Evolutionary conservation across 2,888 invertebrate genomes (phyloP), one percentile per base, ranked within the genome.

Genomic region (Athetis lepigone): DNA sequence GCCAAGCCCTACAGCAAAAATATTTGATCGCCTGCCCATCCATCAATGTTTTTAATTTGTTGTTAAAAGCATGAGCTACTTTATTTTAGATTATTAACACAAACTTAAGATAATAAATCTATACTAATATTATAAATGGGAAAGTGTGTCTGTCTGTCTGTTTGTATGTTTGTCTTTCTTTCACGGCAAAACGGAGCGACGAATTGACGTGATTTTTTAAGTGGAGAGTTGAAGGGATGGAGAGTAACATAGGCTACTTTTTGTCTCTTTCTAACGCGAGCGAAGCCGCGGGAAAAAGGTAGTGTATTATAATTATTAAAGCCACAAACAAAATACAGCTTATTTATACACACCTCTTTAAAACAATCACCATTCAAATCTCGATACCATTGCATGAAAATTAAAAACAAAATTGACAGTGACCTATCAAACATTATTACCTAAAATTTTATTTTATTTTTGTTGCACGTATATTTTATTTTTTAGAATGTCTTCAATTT

Each of bases 1-100:
- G n/a, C 39, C 37, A n/a, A 27, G 37, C 25, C 23, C 33, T 25
- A 18, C 56, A 27, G 62, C 49, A 49, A 77, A 66, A 65, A 72
- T 71, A 54, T 82, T 86, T 87, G 82, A 83, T 83, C 79, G 77
- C 72, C 66, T 67, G 78, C 72, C 82, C 82, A 87, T 86, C 84
- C 85, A 88, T 87, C 87, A 87, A 80, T 77, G 76, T 82, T 83
- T 76, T 33, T 80, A 79, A 82, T 85, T 84, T 81, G 67, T 75
- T 81, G 78, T 79, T 83, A 70, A 80, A 51, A 57, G 33, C 56
- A 33, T 42, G 29, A 11, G 19, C 60, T 63, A 69, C 70, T 59
- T 75, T 21, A 9, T 36, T 42, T 23, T 16, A 46, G 9, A 50
- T 54, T 60, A 61, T 57, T 33, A 59, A 49, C 43, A 52, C 8